Base-by-base conservation (phyloP, 1,140 invertebrate species). In the Streblospio benedicti region DNA sequence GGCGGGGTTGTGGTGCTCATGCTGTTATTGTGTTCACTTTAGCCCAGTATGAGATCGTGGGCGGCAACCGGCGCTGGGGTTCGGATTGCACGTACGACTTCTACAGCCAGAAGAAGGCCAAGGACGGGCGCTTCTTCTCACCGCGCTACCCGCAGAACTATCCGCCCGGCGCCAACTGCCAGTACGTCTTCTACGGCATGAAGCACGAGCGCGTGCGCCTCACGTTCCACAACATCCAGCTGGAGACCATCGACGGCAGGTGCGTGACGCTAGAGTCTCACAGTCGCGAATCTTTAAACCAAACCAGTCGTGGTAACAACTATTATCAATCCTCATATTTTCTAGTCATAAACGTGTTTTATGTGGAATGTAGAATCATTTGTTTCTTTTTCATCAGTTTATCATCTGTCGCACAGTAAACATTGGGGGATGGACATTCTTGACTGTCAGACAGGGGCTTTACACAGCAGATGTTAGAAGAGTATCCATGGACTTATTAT, bases 101-200 rank as follows among this genome's bases (percentile, higher is more conserved):
- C 73, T 76, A 83, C 66, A 87, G 85, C 65, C 83, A 82, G 50
- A 81, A 84, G 66, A 80, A 83, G 65, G 80, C 82, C 49, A 82
- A 81, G 27, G 76, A 81, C 65, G 88, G 88, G 9, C 81, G 67
- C 25, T 87, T 91, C 70, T 91, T 88, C 71, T 90, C 88, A 41
- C 88, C 88, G 1, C 80, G 85, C 62, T 91, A 90, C 77, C 89
- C 89, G 5, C 89, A 88, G 38, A 87, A 83, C 63, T 91, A 91
- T 72, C 88, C 87, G n/a, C 85, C 83, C 65, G 85, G 87, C 71
- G 82, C 87, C 65, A 81, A 83, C 41, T 92, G 89, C 77, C 83
- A 84, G 60, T 91, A 90, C 78, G 82, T 83, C 66, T 90, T 92
- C 76, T 80, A 65, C 53, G 76, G 64, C 66, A 69, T 20, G 73